A percentile compares a stretch with the other conserved stretches of the same genome.
These are phyloP conservation scores for Diploptera punctata DNA, from an alignment of 2,888 invertebrate genomes.

Conservation along the genomic window DNA sequence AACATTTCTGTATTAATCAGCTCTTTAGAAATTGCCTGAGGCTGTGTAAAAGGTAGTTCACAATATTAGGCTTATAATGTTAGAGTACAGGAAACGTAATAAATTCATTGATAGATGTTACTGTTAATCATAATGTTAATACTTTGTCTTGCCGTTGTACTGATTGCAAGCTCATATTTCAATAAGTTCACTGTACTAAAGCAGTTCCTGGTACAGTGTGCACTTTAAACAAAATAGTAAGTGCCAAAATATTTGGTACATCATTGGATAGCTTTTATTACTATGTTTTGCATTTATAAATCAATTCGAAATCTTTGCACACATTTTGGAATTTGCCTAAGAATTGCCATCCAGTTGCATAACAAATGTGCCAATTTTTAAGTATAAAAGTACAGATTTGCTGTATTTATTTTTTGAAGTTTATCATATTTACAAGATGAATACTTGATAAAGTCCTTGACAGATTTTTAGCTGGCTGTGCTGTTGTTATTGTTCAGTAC, in stretches of 20 bases:
- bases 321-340: conserved; percentile 29
- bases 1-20: not conserved
- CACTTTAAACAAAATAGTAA: not conserved
- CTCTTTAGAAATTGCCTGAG: not conserved
- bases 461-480: conserved; percentile 31
- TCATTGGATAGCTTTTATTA: not conserved
- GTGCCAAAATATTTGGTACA: conserved; percentile 6
- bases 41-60: conserved; percentile 6
- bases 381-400: conserved; percentile 30
- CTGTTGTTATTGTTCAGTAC: conserved; percentile 27
- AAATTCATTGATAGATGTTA: no score
- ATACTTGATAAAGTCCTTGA: conserved; percentile 30
- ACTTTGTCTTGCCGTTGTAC: not conserved
- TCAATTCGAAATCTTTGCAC: not conserved
- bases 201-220: not conserved
- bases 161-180: not conserved
- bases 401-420: conserved; percentile 38
- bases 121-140: not conserved
- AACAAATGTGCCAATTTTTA: conserved; percentile 35
- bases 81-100: not conserved
- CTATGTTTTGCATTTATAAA: not conserved
- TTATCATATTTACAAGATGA: conserved; percentile 31
- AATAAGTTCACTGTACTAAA: conserved; percentile 7
- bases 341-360: conserved; percentile 34
- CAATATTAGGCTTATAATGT: not conserved